These are phyloP conservation scores for Lysiphlebus fabarum DNA, from an alignment of 1,140 invertebrate genomes.

Conservation along the genomic window DNA sequence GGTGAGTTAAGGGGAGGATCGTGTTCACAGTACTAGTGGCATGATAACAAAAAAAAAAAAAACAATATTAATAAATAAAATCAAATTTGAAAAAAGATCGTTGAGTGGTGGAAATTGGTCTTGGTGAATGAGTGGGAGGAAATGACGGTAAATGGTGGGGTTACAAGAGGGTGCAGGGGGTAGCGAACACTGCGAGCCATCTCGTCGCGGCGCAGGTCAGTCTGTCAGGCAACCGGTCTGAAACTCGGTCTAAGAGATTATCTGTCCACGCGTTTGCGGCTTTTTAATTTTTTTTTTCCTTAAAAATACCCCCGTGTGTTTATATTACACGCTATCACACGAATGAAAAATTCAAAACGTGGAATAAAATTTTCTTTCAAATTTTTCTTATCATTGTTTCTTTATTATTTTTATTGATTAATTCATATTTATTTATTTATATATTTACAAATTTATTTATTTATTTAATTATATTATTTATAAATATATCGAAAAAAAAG, in stretches of 20 bases:
- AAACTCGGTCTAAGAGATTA: slow-evolving; percentile 35
- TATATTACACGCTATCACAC: too few species aligned
- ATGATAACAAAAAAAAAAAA: neutral
- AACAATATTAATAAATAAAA: slow-evolving; percentile 13
- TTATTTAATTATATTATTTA: too few species aligned
- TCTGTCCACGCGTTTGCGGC: slow-evolving; percentile 38
- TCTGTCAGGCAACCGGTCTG: slow-evolving; percentile 56
- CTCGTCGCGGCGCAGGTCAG: slow-evolving; percentile 51
- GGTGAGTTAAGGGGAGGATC: neutral
- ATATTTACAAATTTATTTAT: too few species aligned
- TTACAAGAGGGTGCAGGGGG: slow-evolving; percentile 33
- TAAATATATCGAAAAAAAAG: too few species aligned
- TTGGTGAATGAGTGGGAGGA: slow-evolving; percentile 37
- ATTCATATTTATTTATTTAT: too few species aligned
- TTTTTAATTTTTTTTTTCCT: slow-evolving; percentile 35
- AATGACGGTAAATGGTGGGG: slow-evolving; percentile 33
- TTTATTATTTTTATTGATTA: too few species aligned
- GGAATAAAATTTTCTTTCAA: too few species aligned
- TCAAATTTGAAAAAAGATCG: slow-evolving; percentile 36
- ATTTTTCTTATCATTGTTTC: too few species aligned
- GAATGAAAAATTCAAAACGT: too few species aligned
- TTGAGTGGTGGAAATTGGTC: slow-evolving; percentile 35
- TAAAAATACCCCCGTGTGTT: neutral
- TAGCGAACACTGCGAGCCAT: slow-evolving; percentile 46
- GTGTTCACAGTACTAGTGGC: slow-evolving; percentile 12